phyloP scores from a whole-genome alignment of 1,140 invertebrate genomes.

The Apis mellifera region DNA sequence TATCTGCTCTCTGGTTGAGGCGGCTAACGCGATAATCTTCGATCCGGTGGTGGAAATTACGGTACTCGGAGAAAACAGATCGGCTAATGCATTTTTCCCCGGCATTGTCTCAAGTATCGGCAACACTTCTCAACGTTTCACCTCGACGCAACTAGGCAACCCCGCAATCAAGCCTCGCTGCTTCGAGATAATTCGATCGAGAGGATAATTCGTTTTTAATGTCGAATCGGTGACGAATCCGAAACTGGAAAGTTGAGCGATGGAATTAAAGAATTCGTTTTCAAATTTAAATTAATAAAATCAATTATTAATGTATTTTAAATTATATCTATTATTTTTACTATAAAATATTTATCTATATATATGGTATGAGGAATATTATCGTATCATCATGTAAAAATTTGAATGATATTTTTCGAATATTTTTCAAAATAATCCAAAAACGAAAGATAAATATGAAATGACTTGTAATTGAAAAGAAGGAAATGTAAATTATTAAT shows the following conservation, averaged over 20 bases:
- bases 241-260: neutral
- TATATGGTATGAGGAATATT: too few relatives aligned
- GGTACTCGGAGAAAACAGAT: constrained; percentile 25
- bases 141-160: too few relatives aligned
- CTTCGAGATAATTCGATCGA: neutral
- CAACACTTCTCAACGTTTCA: neutral
- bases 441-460: too few relatives aligned
- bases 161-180: neutral
- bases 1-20: constrained; percentile 3
- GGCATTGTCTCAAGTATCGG: neutral
- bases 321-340: too few relatives aligned
- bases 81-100: neutral
- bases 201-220: neutral
- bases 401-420: too few relatives aligned
- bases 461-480: too few relatives aligned
- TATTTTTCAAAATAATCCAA: too few relatives aligned
- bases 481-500: too few relatives aligned
- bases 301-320: too few relatives aligned
- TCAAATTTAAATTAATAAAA: too few relatives aligned
- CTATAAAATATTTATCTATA: too few relatives aligned
- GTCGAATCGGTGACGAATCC: neutral
- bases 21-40: constrained; percentile 32
- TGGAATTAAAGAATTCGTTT: neutral
- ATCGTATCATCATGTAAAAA: too few relatives aligned
- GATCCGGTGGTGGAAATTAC: constrained; percentile 39